Percentiles rank a stretch among this genome's conserved stretches.
phyloP scores from a whole-genome alignment of 2,888 invertebrate species.

The Apamea monoglypha region DNA sequence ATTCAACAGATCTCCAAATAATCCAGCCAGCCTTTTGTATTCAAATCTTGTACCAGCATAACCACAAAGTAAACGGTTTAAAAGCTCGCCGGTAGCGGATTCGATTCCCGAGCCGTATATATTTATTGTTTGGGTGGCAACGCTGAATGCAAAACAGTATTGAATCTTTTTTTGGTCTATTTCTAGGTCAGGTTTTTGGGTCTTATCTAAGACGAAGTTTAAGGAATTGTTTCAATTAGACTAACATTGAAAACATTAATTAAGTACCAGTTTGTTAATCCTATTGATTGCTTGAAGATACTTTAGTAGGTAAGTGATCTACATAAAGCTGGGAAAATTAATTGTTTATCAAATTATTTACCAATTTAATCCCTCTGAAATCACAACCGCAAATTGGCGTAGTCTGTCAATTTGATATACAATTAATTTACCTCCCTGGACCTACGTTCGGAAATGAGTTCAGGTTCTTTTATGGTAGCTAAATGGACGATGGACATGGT shows the following conservation, averaged over 20 bases:
- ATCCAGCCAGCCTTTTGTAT: slow-evolving; percentile 48
- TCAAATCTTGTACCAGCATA: slow-evolving; percentile 58
- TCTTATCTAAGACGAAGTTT: neutral
- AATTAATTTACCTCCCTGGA: neutral
- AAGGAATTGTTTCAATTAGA: neutral
- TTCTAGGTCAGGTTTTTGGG: slow-evolving; percentile 17
- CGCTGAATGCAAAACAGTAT: slow-evolving; percentile 59
- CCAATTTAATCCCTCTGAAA: neutral
- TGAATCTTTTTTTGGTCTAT: slow-evolving; percentile 24
- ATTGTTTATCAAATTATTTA: neutral
- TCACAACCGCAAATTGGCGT: neutral
- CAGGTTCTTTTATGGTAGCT: too few species aligned
- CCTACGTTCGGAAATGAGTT: neutral
- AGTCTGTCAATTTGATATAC: neutral
- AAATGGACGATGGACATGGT: neutral
- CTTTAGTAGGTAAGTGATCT: neutral
- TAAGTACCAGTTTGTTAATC: too few species aligned
- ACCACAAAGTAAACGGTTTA: slow-evolving; percentile 63
- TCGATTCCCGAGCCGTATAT: slow-evolving; percentile 63
- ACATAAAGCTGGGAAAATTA: neutral
- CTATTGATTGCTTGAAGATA: too few species aligned
- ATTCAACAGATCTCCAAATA: slow-evolving; percentile 11
- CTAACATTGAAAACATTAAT: too few species aligned
- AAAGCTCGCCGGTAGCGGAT: slow-evolving; percentile 48
- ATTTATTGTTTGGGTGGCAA: slow-evolving; percentile 65